Evolutionary conservation across 2,113 vertebrate genomes (phyloP), one percentile per base, ranked within the genome.

Genomic region (Scolopax mira): DNA sequence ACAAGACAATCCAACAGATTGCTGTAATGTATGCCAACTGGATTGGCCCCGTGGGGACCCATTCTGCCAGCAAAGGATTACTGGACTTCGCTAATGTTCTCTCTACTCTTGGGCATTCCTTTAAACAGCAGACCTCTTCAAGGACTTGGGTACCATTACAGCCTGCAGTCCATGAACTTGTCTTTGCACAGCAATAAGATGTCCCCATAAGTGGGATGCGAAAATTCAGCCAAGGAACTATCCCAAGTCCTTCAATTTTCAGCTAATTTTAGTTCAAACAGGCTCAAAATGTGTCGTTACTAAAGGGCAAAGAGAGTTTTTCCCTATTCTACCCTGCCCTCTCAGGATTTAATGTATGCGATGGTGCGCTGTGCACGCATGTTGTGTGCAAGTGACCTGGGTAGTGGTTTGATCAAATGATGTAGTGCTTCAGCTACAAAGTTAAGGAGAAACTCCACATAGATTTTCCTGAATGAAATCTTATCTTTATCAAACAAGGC

Each of bases 1-100:
- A 41, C 0, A 0, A 51, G 39, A 46, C 7, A 10, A 61, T 11
- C 8, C 58, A 49, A 7, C 2, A 5, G 37, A n/a, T 3, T 41
- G 13, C 35, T 72, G 52, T 69, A 58, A 67, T 10, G 18, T 5
- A 18, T 55, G 41, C 11, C 46, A 84, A 16, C 10, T 30, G 28
- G 27, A 69, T 7, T 16, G 24, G 62, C 4, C n/a, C 54, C 54
- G 23, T 41, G n/a, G 49, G 30, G 31, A 64, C 12, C 16, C 22
- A 15, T n/a, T 55, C 65, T 81, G 7, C 44, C 57, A 92, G 31
- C 13, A 79, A 61, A 31, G 22, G 28, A 65, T 54, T 65, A 71
- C 0, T 69, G 24, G 37, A n/a, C 41, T 61, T 75, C 2, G 5
- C 7, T 85, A 37, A 15, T 25, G 27, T 61, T 7, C 13, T 21